A percentile compares a stretch with the other conserved stretches of the same genome.
These are phyloP conservation scores for Eupsittula cactorum DNA, from an alignment of 2,113 vertebrate species.

Conservation along the genomic window DNA sequence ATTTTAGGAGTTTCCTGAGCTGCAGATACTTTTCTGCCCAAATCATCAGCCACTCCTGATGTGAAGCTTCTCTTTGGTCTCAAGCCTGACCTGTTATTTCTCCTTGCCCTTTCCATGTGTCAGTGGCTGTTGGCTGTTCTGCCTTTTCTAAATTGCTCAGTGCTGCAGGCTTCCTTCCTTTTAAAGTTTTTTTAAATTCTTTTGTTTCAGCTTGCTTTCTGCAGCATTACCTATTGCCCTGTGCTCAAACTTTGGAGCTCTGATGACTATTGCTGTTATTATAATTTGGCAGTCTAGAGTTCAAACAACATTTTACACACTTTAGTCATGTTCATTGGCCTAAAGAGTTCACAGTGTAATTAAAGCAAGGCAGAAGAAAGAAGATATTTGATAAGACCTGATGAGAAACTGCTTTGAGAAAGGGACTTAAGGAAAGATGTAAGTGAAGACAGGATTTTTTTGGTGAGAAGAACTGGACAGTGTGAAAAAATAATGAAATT, in stretches of 20 bases:
- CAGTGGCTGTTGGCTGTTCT: background rate
- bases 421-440: background rate
- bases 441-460: background rate
- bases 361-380: background rate
- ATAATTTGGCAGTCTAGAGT: background rate
- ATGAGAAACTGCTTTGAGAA: background rate
- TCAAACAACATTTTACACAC: background rate
- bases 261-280: background rate
- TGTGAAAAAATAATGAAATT: background rate
- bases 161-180: background rate
- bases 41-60: background rate
- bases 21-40: background rate
- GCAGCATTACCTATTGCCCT: background rate
- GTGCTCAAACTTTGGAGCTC: background rate
- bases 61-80: background rate
- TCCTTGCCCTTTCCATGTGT: background rate
- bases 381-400: background rate
- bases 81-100: background rate
- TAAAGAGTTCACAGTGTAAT: background rate
- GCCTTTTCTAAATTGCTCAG: background rate
- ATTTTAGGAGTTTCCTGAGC: background rate
- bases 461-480: background rate
- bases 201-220: background rate
- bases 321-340: background rate
- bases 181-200: background rate